phyloP scores from a whole-genome alignment of 1,140 invertebrate species.

The Nasonia giraulti region DNA sequence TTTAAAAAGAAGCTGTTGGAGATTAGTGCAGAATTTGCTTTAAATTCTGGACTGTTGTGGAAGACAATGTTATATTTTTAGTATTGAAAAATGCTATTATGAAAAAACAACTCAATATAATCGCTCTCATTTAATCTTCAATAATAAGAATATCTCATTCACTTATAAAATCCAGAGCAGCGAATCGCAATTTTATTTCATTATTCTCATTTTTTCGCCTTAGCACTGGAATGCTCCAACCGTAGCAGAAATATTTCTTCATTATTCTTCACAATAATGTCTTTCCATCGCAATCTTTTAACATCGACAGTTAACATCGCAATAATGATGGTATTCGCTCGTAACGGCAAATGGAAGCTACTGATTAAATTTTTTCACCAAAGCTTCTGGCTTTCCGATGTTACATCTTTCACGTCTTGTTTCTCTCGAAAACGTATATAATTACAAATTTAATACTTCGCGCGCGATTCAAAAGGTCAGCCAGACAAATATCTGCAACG shows the following conservation, averaged over 20 bases:
- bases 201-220: too few species aligned
- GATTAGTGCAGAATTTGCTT: too few species aligned
- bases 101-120: too few species aligned
- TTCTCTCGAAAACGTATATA: not conserved
- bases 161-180: not conserved
- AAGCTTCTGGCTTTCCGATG: not conserved
- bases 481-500: conserved; percentile 16
- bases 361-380: not conserved
- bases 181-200: not conserved
- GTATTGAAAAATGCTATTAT: too few species aligned
- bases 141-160: too few species aligned
- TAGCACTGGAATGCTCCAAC: too few species aligned
- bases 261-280: too few species aligned
- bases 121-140: too few species aligned
- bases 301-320: not conserved
- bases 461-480: not conserved
- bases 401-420: not conserved
- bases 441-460: conserved; percentile 13
- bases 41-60: too few species aligned
- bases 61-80: too few species aligned
- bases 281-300: too few species aligned
- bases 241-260: too few species aligned
- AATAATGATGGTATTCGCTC: not conserved
- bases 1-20: not conserved
- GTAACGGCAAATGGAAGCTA: not conserved